These are phyloP conservation scores for Bubo blakistoni DNA, from an alignment of 2,113 vertebrate genomes.

Conservation along the genomic window DNA sequence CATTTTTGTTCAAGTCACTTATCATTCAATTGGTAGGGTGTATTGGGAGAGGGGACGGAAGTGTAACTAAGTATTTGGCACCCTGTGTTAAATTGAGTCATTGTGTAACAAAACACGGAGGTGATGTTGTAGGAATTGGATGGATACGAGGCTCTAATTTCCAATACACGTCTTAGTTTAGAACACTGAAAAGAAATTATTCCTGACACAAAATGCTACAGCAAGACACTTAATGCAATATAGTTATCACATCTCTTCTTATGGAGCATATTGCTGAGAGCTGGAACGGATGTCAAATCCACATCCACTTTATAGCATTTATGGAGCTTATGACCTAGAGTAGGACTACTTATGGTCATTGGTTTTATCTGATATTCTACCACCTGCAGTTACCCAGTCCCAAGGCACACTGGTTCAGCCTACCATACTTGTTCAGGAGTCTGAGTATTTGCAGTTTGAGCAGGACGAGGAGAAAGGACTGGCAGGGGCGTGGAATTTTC, in stretches of 20 bases:
- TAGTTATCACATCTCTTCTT: background rate
- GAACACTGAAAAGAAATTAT: background rate
- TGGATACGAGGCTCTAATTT: background rate
- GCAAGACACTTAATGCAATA: background rate
- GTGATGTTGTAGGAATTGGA: background rate
- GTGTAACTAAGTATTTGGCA: background rate
- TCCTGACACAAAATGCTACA: background rate
- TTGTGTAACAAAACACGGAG: background rate
- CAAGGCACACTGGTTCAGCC: background rate
- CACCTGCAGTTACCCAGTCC: background rate
- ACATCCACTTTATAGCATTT: fast-evolving
- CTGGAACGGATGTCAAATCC: background rate
- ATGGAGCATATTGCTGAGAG: background rate
- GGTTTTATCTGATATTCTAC: background rate
- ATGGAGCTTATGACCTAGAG: background rate
- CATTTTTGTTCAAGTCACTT: background rate
- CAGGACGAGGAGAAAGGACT: background rate
- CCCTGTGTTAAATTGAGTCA: background rate
- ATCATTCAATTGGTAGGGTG: background rate
- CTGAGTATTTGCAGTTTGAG: background rate
- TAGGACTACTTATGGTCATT: background rate
- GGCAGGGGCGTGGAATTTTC: background rate
- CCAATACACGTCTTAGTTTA: background rate
- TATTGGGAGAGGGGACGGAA: background rate
- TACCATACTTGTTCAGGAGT: background rate